Evolutionary conservation across 2,797 vertebrate species (phyloP).

Genomic region (Dipus sagitta): DNA sequence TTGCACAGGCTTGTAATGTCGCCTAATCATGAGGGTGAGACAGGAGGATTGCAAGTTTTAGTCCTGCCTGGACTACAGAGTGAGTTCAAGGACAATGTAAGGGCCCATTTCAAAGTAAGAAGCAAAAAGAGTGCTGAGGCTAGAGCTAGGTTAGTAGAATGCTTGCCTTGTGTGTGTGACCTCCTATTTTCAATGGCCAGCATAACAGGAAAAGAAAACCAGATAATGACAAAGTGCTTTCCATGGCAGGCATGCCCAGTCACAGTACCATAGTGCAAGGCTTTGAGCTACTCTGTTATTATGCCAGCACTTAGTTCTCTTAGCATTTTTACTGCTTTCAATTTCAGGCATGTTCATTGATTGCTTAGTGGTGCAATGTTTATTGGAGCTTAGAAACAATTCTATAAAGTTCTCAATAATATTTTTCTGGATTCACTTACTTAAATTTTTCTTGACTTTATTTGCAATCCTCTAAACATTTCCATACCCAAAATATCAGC

Average conservation of each 20-base stretch:
- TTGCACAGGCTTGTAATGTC: neutral
- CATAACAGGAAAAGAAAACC: no score
- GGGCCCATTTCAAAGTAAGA: neutral
- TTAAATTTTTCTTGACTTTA: neutral
- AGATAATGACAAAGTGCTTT: neutral
- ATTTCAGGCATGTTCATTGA: constrained; percentile 24
- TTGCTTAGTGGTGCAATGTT: neutral
- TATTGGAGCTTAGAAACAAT: neutral
- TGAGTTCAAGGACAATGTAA: neutral
- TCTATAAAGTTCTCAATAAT: neutral
- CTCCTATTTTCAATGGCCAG: neutral
- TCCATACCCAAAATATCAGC: neutral
- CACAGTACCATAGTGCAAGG: neutral
- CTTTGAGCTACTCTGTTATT: neutral
- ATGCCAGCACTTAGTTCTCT: neutral
- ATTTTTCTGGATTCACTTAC: neutral
- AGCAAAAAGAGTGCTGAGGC: neutral
- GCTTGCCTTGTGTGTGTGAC: neutral
- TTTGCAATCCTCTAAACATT: neutral
- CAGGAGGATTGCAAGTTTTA: neutral
- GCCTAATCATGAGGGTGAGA: neutral
- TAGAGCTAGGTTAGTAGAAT: neutral
- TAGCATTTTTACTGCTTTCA: neutral
- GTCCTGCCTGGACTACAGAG: neutral
- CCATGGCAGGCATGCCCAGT: neutral